phyloP scores from a whole-genome alignment of 2,797 vertebrate genomes.

The Alfaro cultratus region DNA sequence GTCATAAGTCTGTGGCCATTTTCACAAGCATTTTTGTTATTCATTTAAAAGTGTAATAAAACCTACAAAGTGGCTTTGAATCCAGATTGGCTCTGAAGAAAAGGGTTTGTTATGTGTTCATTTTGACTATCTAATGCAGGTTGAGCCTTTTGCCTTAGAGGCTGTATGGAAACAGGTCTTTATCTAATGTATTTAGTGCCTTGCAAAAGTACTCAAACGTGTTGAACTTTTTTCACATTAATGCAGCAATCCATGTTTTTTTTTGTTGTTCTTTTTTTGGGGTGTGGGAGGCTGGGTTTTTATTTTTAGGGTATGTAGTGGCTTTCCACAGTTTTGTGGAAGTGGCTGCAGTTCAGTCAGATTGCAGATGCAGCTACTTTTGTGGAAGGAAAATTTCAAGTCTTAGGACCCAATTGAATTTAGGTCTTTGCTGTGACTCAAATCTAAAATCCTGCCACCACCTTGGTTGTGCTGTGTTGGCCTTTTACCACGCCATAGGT shows the following conservation, averaged over 20 bases:
- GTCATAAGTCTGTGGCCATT: conserved; percentile 8
- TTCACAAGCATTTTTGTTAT: not conserved
- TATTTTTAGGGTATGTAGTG: no score
- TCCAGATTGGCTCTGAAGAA: not conserved
- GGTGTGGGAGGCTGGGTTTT: no score
- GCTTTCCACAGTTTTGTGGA: no score
- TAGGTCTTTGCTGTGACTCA: not conserved
- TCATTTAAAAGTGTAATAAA: not conserved
- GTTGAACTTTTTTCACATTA: not conserved
- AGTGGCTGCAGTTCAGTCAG: no score
- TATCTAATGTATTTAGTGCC: not conserved
- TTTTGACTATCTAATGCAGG: not conserved
- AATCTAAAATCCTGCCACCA: not conserved
- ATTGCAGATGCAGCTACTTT: not conserved
- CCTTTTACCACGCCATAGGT: no score
- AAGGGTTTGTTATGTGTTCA: not conserved
- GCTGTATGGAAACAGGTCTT: not conserved
- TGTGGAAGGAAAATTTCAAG: not conserved
- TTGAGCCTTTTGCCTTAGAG: not conserved
- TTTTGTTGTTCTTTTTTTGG: not conserved
- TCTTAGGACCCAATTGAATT: not conserved
- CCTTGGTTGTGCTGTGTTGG: not conserved
- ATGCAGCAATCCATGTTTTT: not conserved
- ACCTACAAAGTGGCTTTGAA: not conserved
- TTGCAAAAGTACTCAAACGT: not conserved